Evolutionary conservation across 2,888 invertebrate species (phyloP), one percentile per base, ranked within the genome.

Genomic region (Mythimna impura): DNA sequence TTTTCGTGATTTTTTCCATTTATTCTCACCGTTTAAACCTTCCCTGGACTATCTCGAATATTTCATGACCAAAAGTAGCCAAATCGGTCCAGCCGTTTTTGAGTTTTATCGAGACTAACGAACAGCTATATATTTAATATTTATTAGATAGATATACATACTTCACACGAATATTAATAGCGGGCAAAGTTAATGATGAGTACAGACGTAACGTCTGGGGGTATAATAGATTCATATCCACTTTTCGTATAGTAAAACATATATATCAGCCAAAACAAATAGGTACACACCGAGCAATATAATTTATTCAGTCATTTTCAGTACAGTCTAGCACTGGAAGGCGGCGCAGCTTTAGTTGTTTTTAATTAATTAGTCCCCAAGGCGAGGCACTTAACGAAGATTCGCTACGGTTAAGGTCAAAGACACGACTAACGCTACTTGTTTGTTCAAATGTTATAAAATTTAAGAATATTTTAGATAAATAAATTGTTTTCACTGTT

Each of bases 311-410:
- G 57, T 60, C 55, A 25, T 71, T 77, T 75, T 77, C 77, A 73
- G 75, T 74, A 78, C 71, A 63, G 82, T 73, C 73, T 82, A 83
- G 30, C 71, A 78, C 72, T 85, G 74, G 79, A 83, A 86, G 75
- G 80, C 72, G 78, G 71, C 78, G 70, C 67, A 62, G 76, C 74
- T 80, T 82, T 82, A 83, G 80, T 83, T 88, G 87, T 86, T 88
- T 88, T 88, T 85, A 85, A 87, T 88, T 88, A 88, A 86, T 88
- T 86, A 86, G 79, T 74, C 81, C 66, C 66, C 54, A 80, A 72
- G 77, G 83, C 70, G 65, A 72, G 75, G 71, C 81, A 75, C 73
- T 78, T 82, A 73, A 66, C 63, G 57, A 78, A 80, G 71, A 82
- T 73, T 78, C 73, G 58, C 34, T 60, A 66, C 76, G 64, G 66